Base-by-base conservation (phyloP, 2,888 invertebrate genomes). In the Agrotis exclamationis region DNA sequence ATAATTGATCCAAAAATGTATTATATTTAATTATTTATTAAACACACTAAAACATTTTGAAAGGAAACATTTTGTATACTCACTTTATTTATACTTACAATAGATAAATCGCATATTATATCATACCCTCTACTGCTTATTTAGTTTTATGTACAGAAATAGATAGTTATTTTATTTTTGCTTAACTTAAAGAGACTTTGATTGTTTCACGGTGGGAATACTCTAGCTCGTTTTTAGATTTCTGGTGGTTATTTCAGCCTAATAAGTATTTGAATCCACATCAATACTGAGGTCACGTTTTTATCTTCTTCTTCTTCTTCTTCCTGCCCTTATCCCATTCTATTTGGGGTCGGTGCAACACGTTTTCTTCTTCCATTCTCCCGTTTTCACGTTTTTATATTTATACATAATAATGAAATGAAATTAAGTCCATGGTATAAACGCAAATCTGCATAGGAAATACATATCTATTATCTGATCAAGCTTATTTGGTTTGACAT, bases 121-220 rank as follows among this genome's bases (percentile, higher is more conserved):
- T 85, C 76, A 80, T 85, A 83, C 69, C 64, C 73, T 76, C 89
- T 92, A 92, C 87, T 81, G 77, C 88, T 90, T 90, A 87, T 84
- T 81, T 86, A 90, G 79, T 89, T 90, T 87, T 92, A 92, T 92
- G 84, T 91, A 92, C 90, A 91, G 87, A 89, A 88, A 92, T 87
- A 90, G 88, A 82, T 88, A 90, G 85, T 87, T 88, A 87, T 89
- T 89, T 89, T 85, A 89, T 91, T 88, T 92, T 87, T 71, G 82
- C 82, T 84, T 83, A 92, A 88, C 86, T 88, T 90, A 94, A 90
- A 89, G 50, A 94, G 90, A 94, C 93, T 94, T 94, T 93, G 91
- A 92, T 93, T 91, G 88, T 91, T 90, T 94, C 80, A 93, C 96
- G 96, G 96, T 96, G 96, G 96, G 96, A 95, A 95, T 89, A 93